Percentiles rank a stretch among this genome's conserved stretches.
These are phyloP conservation scores for Strigamia maritima DNA, from an alignment of 2,888 invertebrate genomes.

Conservation along the genomic window DNA sequence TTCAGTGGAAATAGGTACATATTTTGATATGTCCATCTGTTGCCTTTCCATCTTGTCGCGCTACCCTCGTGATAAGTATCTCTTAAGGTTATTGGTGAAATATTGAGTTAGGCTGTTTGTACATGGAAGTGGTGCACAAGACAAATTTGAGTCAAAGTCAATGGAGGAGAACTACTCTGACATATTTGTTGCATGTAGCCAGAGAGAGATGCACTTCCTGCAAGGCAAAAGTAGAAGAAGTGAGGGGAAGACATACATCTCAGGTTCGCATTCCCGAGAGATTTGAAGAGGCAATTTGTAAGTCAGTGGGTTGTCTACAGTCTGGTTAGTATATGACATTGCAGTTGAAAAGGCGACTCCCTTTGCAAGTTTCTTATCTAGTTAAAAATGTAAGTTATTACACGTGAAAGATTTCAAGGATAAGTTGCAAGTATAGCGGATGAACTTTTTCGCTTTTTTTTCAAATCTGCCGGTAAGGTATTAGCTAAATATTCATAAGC, in stretches of 20 bases:
- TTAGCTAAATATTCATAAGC: too few species aligned
- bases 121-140: not conserved
- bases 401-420: not conserved
- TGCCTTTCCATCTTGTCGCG: not conserved
- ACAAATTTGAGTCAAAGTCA: conserved; percentile 18
- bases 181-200: not conserved
- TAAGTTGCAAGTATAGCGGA: not conserved
- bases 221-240: not conserved
- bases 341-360: not conserved
- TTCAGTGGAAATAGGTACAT: conserved; percentile 13
- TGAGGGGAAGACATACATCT: conserved; percentile 24
- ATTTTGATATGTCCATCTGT: conserved; percentile 28
- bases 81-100: not conserved
- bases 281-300: conserved; percentile 22
- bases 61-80: not conserved
- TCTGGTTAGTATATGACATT: conserved; percentile 21
- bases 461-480: too few species aligned
- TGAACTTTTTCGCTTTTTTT: not conserved
- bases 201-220: conserved; percentile 3
- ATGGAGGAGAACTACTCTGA: conserved; percentile 13
- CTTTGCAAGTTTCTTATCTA: not conserved
- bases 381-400: not conserved
- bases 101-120: conserved; percentile 7
- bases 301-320: conserved; percentile 9
- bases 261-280: conserved; percentile 6